phyloP scores from a whole-genome alignment of 1,140 invertebrate genomes.

The Drosophila ogumai region DNA sequence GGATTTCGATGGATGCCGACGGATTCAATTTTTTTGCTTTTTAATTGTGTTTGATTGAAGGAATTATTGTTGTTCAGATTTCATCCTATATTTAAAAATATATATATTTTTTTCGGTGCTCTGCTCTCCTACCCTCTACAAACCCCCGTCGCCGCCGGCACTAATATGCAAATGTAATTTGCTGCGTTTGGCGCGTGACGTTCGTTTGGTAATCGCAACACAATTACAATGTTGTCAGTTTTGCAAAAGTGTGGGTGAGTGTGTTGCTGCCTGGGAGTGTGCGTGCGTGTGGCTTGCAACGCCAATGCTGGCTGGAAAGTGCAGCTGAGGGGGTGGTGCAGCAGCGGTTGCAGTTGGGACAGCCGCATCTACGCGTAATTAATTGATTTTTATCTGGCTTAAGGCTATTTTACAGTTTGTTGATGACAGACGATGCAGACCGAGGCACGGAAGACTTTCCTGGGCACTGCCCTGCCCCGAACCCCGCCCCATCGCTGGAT shows the following conservation, averaged over 20 bases:
- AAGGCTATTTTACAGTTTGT: slow-evolving; percentile 84
- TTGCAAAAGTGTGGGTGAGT: slow-evolving; percentile 19
- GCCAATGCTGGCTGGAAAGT: slow-evolving; percentile 5
- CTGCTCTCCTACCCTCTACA: background rate
- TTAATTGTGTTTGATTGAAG: no score
- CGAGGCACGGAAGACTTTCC: slow-evolving; percentile 44
- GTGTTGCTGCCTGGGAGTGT: slow-evolving; percentile 16
- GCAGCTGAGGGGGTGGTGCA: background rate
- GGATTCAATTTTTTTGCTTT: no score
- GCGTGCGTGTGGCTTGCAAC: slow-evolving; percentile 34
- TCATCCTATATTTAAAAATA: no score
- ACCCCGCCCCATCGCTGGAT: background rate
- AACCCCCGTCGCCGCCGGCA: slow-evolving; percentile 37
- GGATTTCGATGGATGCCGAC: no score
- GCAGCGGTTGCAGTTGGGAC: slow-evolving; percentile 34
- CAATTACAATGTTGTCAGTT: slow-evolving; percentile 79
- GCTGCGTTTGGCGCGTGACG: slow-evolving; percentile 81
- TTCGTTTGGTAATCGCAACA: slow-evolving; percentile 81
- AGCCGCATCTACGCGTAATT: slow-evolving; percentile 80
- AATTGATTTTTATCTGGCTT: slow-evolving; percentile 84
- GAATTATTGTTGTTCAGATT: no score
- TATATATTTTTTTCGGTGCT: background rate
- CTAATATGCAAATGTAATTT: slow-evolving; percentile 84
- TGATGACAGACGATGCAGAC: slow-evolving; percentile 83
- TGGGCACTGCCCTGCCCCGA: background rate